Percentiles rank a stretch among this genome's conserved stretches.
These are phyloP conservation scores for Podotricha telesiphe DNA, from an alignment of 2,888 invertebrate genomes.

Conservation along the genomic window DNA sequence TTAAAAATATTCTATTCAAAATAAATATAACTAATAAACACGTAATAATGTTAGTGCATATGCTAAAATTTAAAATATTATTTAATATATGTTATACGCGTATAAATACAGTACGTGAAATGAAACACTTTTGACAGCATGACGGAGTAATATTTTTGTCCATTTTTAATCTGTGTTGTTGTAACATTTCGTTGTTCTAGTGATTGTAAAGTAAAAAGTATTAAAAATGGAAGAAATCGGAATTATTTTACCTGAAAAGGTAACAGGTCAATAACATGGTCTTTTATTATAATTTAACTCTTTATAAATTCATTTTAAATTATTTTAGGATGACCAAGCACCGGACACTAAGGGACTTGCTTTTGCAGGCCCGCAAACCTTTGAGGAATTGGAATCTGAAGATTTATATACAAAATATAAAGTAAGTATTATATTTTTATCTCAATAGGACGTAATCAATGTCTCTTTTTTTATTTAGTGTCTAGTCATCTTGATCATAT, in stretches of 20 bases:
- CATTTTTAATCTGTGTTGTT: constrained; percentile 30
- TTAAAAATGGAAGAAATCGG: constrained; percentile 91
- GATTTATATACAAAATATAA: constrained; percentile 98
- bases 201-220: constrained; percentile 22
- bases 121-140: constrained; percentile 39
- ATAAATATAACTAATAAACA: no score
- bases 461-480: not conserved
- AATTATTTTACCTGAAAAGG: constrained; percentile 91
- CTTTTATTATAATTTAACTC: not conserved
- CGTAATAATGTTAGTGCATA: no score
- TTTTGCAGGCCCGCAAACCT: constrained; percentile 87
- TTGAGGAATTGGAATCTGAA: constrained; percentile 94
- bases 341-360: constrained; percentile 86
- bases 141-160: constrained; percentile 47
- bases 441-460: not conserved
- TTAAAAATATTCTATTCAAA: no score
- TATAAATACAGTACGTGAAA: not conserved
- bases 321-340: constrained; percentile 85
- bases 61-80: no score
- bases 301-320: not conserved
- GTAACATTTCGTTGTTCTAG: constrained; percentile 21
- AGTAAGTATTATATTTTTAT: constrained; percentile 74
- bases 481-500: not conserved
- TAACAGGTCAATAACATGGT: constrained; percentile 59
- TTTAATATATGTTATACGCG: not conserved